phyloP scores from a whole-genome alignment of 2,797 vertebrate species.

The Picus viridis region DNA sequence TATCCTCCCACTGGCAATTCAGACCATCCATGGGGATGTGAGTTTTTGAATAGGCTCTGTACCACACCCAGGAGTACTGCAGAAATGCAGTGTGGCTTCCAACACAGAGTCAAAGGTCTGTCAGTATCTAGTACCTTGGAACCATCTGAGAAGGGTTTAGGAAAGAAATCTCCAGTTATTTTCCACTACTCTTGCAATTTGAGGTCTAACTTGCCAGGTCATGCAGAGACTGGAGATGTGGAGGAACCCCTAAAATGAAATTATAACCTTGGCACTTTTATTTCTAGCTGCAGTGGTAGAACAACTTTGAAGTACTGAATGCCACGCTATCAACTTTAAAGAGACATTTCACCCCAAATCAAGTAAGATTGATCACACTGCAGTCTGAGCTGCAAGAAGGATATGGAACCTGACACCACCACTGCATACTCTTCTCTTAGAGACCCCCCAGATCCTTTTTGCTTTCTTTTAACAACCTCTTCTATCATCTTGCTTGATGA shows the following conservation, averaged over 20 bases:
- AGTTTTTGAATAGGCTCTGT: background rate
- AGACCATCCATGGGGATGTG: accelerated
- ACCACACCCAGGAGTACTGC: background rate
- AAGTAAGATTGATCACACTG: accelerated
- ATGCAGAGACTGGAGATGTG: background rate
- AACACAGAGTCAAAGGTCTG: background rate
- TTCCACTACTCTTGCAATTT: background rate
- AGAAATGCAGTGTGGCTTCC: background rate
- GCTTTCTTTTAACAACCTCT: background rate
- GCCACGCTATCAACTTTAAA: background rate
- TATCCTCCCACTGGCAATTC: background rate
- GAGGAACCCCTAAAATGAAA: background rate
- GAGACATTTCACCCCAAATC: background rate
- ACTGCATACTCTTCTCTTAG: background rate
- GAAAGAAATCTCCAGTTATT: background rate
- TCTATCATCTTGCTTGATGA: background rate
- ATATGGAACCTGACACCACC: background rate
- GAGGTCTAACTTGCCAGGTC: background rate
- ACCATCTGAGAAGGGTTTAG: conserved; percentile 4
- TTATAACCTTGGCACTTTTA: no score
- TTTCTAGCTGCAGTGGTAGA: background rate
- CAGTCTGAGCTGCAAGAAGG: background rate
- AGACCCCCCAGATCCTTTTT: background rate
- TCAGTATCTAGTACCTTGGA: background rate
- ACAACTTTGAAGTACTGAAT: background rate